Base-by-base conservation (phyloP, 2,797 vertebrate genomes). In the Rhynchonycteris naso region DNA sequence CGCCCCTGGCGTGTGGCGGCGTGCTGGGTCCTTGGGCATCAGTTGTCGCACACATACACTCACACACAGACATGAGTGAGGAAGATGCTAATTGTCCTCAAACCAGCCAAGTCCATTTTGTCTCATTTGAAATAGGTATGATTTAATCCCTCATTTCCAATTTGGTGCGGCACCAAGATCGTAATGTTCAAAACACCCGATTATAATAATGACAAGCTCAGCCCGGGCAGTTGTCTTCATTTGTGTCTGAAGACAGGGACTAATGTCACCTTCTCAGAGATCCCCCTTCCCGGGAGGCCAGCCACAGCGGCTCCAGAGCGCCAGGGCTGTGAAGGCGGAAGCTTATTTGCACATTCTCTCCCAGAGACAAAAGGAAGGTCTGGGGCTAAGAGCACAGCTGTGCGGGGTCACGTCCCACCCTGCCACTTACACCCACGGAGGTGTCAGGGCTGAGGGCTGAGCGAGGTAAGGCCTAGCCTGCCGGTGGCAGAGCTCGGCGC, bases 191-290 rank as follows among this genome's bases (percentile, higher is more conserved):
- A 97, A 97, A 96, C 87, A 95, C 95, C 93, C 97, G 59, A 33
- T 96, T 96, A 92, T 11, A 79, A 22, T 98, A 96, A 97, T 93
- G 97, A 91, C 82, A 89, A 95, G 94, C 50, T 56, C 91, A 95
- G 94, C 50, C 35, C 82, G 83, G 90, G 96, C 92, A 65, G 68
- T 58, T 58, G 91, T 56, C 76, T 59, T 47, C 87, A 33, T 81
- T 83, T 89, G 72, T 92, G 85, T 97, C 97, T 61, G 3, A 63
- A 95, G 91, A 88, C 22, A 95, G 80, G 83, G 93, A 90, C 92
- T 85, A 89, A 68, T 86, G 81, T 90, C 2, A 47, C 92, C 97
- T 92, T 92, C 92, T 76, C 3, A 38, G 89, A 61, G 38, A 80
- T 82, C 92, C 95, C 82, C 38, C 71, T 94, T 89, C n/a, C 90